Conservation (phyloP, 2,797 vertebrate genomes). For the Brachyrhaphis roseni region DNA sequence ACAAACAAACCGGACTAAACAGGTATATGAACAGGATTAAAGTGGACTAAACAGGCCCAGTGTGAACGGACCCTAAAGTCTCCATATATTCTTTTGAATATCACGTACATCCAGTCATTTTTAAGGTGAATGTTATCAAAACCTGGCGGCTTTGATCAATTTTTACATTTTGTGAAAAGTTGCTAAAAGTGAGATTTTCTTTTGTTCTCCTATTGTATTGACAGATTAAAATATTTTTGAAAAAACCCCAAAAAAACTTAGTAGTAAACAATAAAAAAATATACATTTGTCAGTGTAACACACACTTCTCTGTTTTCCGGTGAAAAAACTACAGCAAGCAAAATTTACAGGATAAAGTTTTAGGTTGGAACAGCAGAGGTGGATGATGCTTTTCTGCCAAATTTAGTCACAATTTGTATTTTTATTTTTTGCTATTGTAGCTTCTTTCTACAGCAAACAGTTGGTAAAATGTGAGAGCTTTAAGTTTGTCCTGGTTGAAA, state of each 20-base stretch:
- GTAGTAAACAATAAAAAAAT: not conserved
- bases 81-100: not conserved
- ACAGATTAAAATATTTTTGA: too few species aligned
- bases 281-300: not conserved
- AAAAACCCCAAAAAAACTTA: too few species aligned
- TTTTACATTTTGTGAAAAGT: not conserved
- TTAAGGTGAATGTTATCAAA: not conserved
- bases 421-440: not conserved
- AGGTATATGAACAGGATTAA: not conserved
- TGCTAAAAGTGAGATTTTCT: not conserved
- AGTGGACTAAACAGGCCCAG: not conserved
- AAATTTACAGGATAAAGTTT: not conserved
- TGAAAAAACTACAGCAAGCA: not conserved
- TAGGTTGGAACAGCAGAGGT: not conserved
- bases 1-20: not conserved
- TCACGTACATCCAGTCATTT: not conserved
- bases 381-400: not conserved
- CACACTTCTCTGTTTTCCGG: not conserved
- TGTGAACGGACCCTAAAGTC: not conserved
- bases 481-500: not conserved
- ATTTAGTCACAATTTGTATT: not conserved
- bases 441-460: not conserved
- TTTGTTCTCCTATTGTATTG: too few species aligned
- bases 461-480: not conserved
- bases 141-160: not conserved